phyloP scores from a whole-genome alignment of 2,888 invertebrate species.

The Pyrochroa serraticornis region DNA sequence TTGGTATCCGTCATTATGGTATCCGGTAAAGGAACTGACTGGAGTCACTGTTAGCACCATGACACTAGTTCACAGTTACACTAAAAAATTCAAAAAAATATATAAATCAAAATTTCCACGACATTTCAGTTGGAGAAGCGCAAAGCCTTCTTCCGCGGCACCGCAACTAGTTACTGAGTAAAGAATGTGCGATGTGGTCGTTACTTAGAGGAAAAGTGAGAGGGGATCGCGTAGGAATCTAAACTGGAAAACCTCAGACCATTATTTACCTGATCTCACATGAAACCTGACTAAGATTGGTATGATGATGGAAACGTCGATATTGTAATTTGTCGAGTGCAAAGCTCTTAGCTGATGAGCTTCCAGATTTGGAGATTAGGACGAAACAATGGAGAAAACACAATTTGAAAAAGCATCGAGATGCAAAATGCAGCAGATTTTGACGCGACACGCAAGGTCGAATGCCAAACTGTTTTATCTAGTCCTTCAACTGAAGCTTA shows the following conservation, averaged over 20 bases:
- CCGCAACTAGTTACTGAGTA: conserved; percentile 17
- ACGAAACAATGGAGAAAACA: too few species aligned
- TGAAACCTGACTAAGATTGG: neutral
- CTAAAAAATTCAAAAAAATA: conserved; percentile 17
- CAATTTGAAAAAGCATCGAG: too few species aligned
- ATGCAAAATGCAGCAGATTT: too few species aligned
- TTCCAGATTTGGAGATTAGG: too few species aligned
- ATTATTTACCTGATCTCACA: conserved; percentile 3
- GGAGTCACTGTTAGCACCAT: conserved; percentile 54
- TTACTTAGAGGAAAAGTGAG: conserved; percentile 9
- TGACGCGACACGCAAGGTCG: too few species aligned
- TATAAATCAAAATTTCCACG: neutral
- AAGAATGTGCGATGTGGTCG: conserved; percentile 14
- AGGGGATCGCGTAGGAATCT: conserved; percentile 6
- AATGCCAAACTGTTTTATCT: too few species aligned
- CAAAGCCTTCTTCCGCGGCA: neutral
- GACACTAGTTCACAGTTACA: conserved; percentile 30
- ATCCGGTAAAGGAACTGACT: conserved; percentile 50
- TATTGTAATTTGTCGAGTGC: too few species aligned
- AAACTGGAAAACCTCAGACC: conserved; percentile 5
- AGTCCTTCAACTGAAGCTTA: too few species aligned
- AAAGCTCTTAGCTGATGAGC: too few species aligned
- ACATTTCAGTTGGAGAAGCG: neutral
- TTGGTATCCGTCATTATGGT: conserved; percentile 44
- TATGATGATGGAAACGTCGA: too few species aligned